Percentiles rank a stretch among this genome's conserved stretches.
These are phyloP conservation scores for Zoanthus sociatus DNA, from an alignment of 92 coral and sea anemone species.

Conservation along the genomic window DNA sequence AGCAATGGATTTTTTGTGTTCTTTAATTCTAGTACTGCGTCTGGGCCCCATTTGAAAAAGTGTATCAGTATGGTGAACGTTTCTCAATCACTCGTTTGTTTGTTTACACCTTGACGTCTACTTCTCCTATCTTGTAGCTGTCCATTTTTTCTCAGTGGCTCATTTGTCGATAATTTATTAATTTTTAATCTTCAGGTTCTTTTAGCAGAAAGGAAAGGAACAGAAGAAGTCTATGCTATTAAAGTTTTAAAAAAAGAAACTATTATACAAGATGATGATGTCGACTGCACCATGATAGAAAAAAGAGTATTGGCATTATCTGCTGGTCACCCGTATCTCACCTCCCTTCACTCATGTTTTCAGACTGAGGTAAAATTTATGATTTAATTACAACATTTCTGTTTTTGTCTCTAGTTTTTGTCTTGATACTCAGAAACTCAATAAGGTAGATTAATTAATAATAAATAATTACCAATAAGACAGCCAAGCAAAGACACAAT, in stretches of 20 bases:
- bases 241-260: conserved; percentile 94
- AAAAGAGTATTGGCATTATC: conserved; percentile 93
- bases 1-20: too few relatives aligned
- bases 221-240: conserved; percentile 86
- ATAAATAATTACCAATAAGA: too few relatives aligned
- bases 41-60: too few relatives aligned
- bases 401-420: neutral
- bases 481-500: too few relatives aligned
- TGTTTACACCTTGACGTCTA: too few relatives aligned
- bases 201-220: conserved; percentile 93
- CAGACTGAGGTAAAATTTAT: conserved; percentile 80
- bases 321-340: conserved; percentile 93
- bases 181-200: conserved; percentile 71
- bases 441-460: too few relatives aligned
- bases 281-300: conserved; percentile 97
- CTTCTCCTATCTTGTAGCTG: too few relatives aligned
- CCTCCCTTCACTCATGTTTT: conserved; percentile 92
- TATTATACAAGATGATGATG: conserved; percentile 94
- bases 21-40: too few relatives aligned
- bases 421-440: neutral
- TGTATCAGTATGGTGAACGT: too few relatives aligned
- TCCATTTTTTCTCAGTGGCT: too few relatives aligned
- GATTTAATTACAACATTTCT: too few relatives aligned
- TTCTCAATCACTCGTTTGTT: too few relatives aligned
- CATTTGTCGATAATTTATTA: neutral